A percentile compares a stretch with the other conserved stretches of the same genome.
Conservation (phyloP, 1,140 invertebrate genomes). For the Heliconius hewitsoni region DNA sequence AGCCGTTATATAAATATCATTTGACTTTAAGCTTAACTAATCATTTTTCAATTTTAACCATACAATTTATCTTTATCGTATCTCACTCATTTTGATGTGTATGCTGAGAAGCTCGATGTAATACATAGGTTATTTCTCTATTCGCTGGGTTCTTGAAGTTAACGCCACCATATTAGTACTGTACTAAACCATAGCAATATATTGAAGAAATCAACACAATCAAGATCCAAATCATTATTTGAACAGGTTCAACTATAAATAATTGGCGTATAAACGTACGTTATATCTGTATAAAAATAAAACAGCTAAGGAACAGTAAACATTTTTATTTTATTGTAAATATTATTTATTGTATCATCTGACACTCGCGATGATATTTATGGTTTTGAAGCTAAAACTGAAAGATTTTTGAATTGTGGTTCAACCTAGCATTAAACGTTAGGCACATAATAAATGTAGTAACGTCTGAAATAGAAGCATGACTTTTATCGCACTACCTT, state of each 20-base stretch:
- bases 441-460: conserved; percentile 12
- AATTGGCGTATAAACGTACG: no score
- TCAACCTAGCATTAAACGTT: conserved; percentile 14
- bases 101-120: no score
- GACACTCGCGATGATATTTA: conserved; percentile 61
- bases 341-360: conserved; percentile 77
- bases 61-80: no score
- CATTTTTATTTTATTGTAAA: conserved; percentile 77
- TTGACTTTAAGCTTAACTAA: background rate
- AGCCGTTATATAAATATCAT: background rate
- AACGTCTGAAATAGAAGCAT: conserved; percentile 9
- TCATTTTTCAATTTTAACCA: no score
- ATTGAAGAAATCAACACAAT: no score
- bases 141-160: no score
- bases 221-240: no score
- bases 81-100: no score
- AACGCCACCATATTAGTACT: no score
- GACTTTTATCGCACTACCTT: background rate
- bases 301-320: conserved; percentile 73
- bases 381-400: conserved; percentile 16
- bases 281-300: conserved; percentile 48
- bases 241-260: no score
- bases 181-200: no score
- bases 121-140: no score
- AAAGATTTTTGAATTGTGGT: conserved; percentile 1